Evolutionary conservation across 2,888 invertebrate genomes (phyloP).

Genomic region (Synergus umbraculus): DNA sequence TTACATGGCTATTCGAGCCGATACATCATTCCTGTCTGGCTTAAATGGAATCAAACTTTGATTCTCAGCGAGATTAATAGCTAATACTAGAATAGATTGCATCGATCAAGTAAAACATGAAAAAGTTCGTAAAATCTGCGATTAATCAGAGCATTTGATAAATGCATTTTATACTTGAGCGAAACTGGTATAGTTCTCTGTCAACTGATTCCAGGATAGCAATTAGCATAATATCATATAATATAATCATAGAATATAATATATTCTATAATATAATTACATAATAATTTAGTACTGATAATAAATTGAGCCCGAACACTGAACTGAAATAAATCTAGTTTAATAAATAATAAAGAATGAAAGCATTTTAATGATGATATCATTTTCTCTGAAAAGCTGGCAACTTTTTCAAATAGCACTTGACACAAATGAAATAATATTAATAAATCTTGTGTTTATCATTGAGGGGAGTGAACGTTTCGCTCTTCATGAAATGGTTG

Average conservation of each 20-base stretch:
- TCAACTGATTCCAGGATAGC: not conserved
- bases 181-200: not conserved
- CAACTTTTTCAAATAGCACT: conserved; percentile 30
- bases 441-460: conserved; percentile 32
- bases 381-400: not conserved
- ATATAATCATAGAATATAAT: not conserved
- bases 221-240: not conserved
- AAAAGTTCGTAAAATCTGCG: conserved; percentile 13
- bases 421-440: conserved; percentile 22
- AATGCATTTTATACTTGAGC: not conserved
- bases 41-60: conserved; percentile 36
- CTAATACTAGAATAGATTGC: conserved; percentile 28
- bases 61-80: conserved; percentile 23
- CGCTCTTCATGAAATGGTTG: conserved; percentile 23
- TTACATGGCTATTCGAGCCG: conserved; percentile 21
- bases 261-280: not conserved
- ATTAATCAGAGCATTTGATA: conserved; percentile 6
- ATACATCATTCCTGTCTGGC: conserved; percentile 36
- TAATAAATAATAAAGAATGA: not conserved
- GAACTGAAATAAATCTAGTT: not conserved
- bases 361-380: not conserved
- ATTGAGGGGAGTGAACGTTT: conserved; percentile 25
- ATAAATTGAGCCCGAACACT: no score
- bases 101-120: not conserved
- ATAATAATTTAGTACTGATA: not conserved